Conservation (phyloP, 2,888 invertebrate species). For the Trissolcus japonicus region DNA sequence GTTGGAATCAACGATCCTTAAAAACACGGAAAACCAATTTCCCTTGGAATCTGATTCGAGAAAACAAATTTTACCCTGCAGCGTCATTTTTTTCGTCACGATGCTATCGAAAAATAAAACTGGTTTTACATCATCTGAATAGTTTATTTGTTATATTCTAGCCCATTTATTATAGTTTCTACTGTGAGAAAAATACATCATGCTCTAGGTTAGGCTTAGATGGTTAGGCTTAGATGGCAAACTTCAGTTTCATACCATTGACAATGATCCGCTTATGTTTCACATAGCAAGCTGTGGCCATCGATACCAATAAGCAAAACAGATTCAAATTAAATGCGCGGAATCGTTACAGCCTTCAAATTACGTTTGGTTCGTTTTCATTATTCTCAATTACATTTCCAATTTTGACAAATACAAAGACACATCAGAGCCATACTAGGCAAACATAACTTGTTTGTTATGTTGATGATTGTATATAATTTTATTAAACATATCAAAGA, state of each 20-base stretch:
- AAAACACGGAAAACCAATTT: conserved; percentile 36
- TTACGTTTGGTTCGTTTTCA: neutral
- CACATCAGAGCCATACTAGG: too few species aligned
- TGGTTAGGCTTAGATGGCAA: conserved; percentile 60
- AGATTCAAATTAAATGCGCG: neutral
- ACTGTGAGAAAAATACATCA: conserved; percentile 1
- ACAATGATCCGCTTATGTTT: neutral
- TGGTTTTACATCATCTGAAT: too few species aligned
- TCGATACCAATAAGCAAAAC: neutral
- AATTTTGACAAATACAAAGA: neutral
- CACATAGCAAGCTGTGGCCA: neutral
- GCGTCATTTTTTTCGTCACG: neutral
- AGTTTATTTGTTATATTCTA: too few species aligned
- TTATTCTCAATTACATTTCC: neutral
- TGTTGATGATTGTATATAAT: too few species aligned
- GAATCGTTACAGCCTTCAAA: neutral
- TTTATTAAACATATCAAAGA: too few species aligned
- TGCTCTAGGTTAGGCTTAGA: conserved; percentile 7
- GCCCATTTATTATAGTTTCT: neutral
- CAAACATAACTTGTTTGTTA: too few species aligned
- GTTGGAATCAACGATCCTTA: conserved; percentile 27
- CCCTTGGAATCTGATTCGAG: conserved; percentile 26
- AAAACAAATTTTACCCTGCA: conserved; percentile 16
- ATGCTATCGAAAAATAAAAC: too few species aligned
- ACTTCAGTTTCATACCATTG: conserved; percentile 63